phyloP scores from a whole-genome alignment of 1,140 invertebrate species.

The Neodiprion virginianus region DNA sequence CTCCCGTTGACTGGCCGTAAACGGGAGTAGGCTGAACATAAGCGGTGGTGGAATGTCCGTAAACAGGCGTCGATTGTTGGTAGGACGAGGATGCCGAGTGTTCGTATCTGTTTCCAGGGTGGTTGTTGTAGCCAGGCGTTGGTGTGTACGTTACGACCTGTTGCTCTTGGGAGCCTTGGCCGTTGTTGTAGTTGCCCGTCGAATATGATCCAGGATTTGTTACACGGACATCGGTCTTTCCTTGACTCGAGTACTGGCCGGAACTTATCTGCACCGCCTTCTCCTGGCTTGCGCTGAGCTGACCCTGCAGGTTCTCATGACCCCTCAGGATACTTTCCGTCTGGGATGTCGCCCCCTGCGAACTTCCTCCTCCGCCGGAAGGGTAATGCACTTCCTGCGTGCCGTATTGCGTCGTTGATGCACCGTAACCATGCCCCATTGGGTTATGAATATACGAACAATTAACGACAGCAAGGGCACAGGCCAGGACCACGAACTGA shows the following conservation, averaged over 20 bases:
- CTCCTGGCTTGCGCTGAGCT: not conserved
- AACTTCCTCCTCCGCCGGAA: not conserved
- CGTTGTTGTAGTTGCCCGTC: not conserved
- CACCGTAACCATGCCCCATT: not conserved
- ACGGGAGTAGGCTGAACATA: too few relatives aligned
- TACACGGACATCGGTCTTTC: not conserved
- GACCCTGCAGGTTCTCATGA: not conserved
- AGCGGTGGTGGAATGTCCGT: not conserved
- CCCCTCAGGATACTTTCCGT: not conserved
- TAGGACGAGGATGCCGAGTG: not conserved
- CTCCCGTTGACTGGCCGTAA: too few relatives aligned
- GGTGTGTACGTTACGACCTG: not conserved
- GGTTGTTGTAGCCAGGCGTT: not conserved
- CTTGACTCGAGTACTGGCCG: not conserved
- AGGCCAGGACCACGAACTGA: conserved; percentile 2
- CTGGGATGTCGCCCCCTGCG: not conserved
- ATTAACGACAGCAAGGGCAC: not conserved
- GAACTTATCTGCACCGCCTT: not conserved
- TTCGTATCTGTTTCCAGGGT: not conserved
- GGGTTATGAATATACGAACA: not conserved
- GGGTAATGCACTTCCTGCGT: not conserved
- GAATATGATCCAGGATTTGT: not conserved
- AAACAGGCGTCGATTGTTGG: not conserved
- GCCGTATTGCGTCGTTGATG: not conserved
- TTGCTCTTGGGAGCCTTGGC: not conserved